Percentiles rank a stretch among this genome's conserved stretches.
Conservation (phyloP, 92 coral and sea anemone genomes). For the Ricordea florida region DNA sequence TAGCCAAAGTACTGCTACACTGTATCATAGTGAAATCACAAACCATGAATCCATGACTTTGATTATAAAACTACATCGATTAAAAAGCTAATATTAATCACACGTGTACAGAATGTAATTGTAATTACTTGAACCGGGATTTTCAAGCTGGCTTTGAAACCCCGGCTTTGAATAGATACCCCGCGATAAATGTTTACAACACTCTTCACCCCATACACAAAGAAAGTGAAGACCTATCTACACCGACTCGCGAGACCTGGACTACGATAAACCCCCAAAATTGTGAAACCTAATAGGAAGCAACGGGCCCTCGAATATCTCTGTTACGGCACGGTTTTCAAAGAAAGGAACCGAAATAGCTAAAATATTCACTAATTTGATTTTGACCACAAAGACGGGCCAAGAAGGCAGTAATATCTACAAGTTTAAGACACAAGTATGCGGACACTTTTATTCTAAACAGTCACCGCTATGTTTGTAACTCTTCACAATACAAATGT, state of each 20-base stretch:
- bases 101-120: slow-evolving; percentile 31
- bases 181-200: slow-evolving; percentile 39
- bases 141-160: background rate
- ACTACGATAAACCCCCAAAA: no score
- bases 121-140: background rate
- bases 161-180: background rate
- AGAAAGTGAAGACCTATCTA: slow-evolving; percentile 19
- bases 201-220: slow-evolving; percentile 19
- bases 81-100: slow-evolving; percentile 10
- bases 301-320: background rate
- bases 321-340: no score
- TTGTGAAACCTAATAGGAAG: background rate
- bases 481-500: slow-evolving; percentile 29
- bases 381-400: background rate
- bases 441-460: background rate
- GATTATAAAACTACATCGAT: background rate
- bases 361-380: background rate
- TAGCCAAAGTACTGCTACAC: no score
- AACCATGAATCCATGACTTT: slow-evolving; percentile 6
- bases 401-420: background rate
- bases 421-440: background rate
- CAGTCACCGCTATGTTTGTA: slow-evolving; percentile 23
- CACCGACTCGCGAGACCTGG: slow-evolving; percentile 17
- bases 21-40: slow-evolving; percentile 18
- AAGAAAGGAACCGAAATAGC: background rate